Evolutionary conservation across 1,140 invertebrate genomes (phyloP).

Genomic region (Drosophila nigrodunni): DNA sequence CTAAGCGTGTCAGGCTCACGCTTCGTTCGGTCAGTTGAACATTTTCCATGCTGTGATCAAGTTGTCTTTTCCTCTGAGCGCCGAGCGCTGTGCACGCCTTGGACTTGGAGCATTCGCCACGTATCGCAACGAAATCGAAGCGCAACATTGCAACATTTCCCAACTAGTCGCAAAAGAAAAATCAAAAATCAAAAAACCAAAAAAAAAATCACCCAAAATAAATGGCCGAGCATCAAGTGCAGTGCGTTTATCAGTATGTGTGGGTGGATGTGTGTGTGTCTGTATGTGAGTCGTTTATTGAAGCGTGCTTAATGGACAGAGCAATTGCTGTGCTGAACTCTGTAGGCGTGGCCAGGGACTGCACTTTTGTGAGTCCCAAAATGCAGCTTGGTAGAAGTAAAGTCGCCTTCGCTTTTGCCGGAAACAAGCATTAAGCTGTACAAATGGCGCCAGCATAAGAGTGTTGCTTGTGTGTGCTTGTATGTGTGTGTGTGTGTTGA

Average conservation of each 20-base stretch:
- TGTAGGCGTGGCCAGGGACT: constrained; percentile 62
- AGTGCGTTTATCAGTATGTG: constrained; percentile 43
- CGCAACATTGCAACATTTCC: constrained; percentile 25
- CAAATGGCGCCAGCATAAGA: constrained; percentile 28
- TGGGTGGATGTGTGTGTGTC: constrained; percentile 12
- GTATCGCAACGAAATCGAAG: constrained; percentile 66
- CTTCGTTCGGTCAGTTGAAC: constrained; percentile 76
- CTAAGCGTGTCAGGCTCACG: constrained; percentile 58
- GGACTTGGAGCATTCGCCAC: constrained; percentile 68
- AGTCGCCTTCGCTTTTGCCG: constrained; percentile 27
- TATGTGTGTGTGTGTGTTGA: constrained; percentile 4
- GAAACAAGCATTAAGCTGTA: constrained; percentile 36
- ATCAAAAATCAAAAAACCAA: constrained; percentile 3
- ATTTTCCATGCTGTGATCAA: constrained; percentile 82
- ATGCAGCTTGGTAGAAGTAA: constrained; percentile 30
- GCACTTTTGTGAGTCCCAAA: constrained; percentile 38
- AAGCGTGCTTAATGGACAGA: constrained; percentile 63
- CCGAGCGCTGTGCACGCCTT: constrained; percentile 79
- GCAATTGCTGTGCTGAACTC: constrained; percentile 49
- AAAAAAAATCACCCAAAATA: constrained; percentile 27
- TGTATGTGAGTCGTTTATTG: constrained; percentile 30
- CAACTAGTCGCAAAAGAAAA: constrained; percentile 23
- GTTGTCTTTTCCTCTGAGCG: constrained; percentile 82
- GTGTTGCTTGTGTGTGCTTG: constrained; percentile 1
- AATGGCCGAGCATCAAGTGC: constrained; percentile 54